Percentiles rank a stretch among this genome's conserved stretches.
phyloP scores from a whole-genome alignment of 2,113 vertebrate species.

The Apistogramma diplotaenia region DNA sequence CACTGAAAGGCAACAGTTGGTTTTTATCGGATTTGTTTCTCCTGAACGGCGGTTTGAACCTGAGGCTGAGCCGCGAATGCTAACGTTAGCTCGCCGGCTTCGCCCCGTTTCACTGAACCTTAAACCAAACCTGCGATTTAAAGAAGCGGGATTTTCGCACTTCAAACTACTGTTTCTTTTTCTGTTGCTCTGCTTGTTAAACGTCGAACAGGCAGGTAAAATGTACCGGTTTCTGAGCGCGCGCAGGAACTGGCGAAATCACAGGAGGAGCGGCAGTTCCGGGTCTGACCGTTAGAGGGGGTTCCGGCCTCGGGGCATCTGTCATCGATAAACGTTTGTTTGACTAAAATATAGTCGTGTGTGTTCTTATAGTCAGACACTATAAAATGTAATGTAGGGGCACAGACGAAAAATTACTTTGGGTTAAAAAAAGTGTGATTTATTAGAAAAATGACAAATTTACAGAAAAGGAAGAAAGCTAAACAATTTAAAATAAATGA shows the following conservation, averaged over 20 bases:
- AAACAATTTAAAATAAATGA: no score
- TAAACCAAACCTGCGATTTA: not conserved
- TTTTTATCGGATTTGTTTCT: no score
- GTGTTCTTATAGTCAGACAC: no score
- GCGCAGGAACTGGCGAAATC: not conserved
- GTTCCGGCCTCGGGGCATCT: accelerated
- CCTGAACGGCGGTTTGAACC: not conserved
- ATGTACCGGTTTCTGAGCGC: accelerated
- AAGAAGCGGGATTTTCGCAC: not conserved
- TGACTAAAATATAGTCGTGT: no score
- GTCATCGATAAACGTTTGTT: not conserved
- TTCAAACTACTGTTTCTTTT: accelerated
- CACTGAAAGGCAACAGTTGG: not conserved
- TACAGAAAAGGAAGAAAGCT: no score
- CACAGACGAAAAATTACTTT: no score
- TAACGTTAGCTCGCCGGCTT: not conserved
- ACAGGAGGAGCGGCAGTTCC: accelerated
- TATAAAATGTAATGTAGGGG: no score
- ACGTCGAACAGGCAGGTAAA: not conserved
- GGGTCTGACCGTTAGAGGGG: not conserved
- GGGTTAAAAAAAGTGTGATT: no score
- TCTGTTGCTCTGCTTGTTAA: not conserved
- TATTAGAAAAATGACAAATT: no score
- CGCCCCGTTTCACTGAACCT: not conserved
- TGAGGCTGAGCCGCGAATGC: not conserved